Evolutionary conservation across 2,888 invertebrate genomes (phyloP).

Genomic region (Meteorus colon): DNA sequence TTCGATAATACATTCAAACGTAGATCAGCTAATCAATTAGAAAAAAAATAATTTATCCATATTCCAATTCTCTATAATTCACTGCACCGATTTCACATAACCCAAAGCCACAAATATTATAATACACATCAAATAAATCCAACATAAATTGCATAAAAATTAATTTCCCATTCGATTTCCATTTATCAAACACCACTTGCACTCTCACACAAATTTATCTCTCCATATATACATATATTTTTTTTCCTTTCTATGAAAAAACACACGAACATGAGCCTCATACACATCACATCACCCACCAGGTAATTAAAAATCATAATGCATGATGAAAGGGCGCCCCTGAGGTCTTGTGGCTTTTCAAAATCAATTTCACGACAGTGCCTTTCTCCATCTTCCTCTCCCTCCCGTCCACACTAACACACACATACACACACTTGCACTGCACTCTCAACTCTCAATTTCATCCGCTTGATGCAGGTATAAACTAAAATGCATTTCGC

Average conservation of each 20-base stretch:
- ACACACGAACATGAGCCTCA: not conserved
- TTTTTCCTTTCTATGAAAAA: constrained; percentile 11
- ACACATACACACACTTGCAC: not conserved
- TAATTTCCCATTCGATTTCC: too few species aligned
- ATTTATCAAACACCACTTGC: too few species aligned
- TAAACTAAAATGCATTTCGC: constrained; percentile 9
- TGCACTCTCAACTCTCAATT: constrained; percentile 5
- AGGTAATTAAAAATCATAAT: constrained; percentile 45
- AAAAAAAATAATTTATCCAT: too few species aligned
- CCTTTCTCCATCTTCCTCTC: not conserved
- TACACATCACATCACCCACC: not conserved
- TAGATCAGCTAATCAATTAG: too few species aligned
- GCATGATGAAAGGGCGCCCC: constrained; percentile 21
- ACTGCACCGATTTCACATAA: too few species aligned
- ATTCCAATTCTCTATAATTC: too few species aligned
- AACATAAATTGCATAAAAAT: too few species aligned
- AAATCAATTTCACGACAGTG: constrained; percentile 32
- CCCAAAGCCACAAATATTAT: too few species aligned
- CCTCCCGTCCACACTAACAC: not conserved
- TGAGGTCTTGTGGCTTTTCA: constrained; percentile 30
- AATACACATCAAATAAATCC: too few species aligned
- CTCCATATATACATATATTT: not conserved
- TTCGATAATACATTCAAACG: too few species aligned
- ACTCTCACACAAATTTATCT: too few species aligned
- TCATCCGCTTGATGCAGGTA: not conserved